phyloP scores from a whole-genome alignment of 1,140 invertebrate genomes.

The Batillaria attramentaria region DNA sequence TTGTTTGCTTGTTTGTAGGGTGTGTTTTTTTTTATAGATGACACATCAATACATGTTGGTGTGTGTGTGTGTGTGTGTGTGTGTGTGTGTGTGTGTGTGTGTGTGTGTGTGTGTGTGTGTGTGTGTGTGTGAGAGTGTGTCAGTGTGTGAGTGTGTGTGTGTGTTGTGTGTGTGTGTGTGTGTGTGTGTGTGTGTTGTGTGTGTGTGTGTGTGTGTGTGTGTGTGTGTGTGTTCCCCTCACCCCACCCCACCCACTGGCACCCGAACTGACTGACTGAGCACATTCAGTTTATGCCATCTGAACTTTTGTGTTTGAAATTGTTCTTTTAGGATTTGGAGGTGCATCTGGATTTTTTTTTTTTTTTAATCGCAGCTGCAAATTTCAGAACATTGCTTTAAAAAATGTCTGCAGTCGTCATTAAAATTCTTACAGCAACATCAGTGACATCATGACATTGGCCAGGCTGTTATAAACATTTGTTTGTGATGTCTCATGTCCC shows the following conservation, averaged over 20 bases:
- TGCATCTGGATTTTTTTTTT: no score
- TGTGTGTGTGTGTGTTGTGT: neutral
- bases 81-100: neutral
- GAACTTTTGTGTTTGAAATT: no score
- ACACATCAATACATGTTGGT: neutral
- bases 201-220: neutral
- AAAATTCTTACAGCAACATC: no score
- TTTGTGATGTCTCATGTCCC: no score
- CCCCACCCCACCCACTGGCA: neutral
- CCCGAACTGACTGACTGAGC: neutral
- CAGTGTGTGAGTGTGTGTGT: neutral
- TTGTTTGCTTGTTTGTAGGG: neutral
- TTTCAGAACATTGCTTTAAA: no score
- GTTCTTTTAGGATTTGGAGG: no score
- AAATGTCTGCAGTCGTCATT: no score
- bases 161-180: neutral
- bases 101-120: neutral
- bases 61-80: neutral
- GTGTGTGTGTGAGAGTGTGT: neutral
- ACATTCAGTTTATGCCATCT: neutral
- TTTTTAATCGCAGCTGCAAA: no score
- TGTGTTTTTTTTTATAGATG: neutral
- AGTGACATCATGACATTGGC: no score
- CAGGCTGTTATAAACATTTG: no score
- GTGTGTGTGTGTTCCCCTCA: neutral